These are phyloP conservation scores for Helostoma temminkii DNA, from an alignment of 2,797 vertebrate genomes.

Conservation along the genomic window DNA sequence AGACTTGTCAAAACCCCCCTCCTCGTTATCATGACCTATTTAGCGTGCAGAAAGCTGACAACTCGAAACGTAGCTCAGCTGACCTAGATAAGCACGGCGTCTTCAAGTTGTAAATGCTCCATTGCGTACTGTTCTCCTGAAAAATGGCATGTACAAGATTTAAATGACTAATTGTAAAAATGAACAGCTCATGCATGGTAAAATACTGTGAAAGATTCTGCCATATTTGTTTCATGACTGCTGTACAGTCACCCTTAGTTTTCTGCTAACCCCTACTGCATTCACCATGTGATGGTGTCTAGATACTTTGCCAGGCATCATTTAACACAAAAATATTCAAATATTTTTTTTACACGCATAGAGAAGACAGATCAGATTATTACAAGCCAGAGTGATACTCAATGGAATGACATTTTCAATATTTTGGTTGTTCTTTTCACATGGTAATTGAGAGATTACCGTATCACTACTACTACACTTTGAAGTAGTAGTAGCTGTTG, in stretches of 20 bases:
- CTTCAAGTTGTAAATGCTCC: conserved; percentile 37
- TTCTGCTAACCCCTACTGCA: not conserved
- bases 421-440: conserved; percentile 3
- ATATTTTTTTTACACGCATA: not conserved
- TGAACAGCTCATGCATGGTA: not conserved
- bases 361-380: not conserved
- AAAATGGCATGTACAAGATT: not conserved
- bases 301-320: not conserved
- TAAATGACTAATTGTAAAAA: conserved; percentile 16
- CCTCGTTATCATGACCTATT: conserved; percentile 74
- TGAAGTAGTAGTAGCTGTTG: no score
- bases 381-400: no score
- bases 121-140: not conserved
- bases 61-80: conserved; percentile 57
- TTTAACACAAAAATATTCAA: not conserved
- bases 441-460: not conserved
- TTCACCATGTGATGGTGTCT: not conserved
- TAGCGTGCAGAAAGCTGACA: conserved; percentile 69
- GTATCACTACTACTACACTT: no score
- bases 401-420: no score
- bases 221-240: conserved; percentile 4
- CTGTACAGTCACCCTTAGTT: not conserved
- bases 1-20: conserved; percentile 53
- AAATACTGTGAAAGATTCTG: not conserved
- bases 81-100: conserved; percentile 70